These are phyloP conservation scores for Thomomys bottae DNA, from an alignment of 2,113 vertebrate species.

Conservation along the genomic window DNA sequence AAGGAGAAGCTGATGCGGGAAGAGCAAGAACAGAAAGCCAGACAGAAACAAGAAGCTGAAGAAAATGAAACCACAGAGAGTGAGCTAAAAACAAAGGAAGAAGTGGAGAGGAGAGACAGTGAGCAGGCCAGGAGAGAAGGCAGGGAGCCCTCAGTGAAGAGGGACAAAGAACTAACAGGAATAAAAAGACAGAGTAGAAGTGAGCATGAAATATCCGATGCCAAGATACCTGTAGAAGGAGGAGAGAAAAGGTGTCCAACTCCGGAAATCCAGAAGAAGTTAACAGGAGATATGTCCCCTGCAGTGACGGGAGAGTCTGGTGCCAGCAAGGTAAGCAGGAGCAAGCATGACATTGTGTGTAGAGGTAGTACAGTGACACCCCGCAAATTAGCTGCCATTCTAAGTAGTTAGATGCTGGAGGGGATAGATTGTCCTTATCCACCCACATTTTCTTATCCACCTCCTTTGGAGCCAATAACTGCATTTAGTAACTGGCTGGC, in stretches of 20 bases:
- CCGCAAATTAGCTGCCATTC: background rate
- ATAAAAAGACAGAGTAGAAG: constrained; percentile 81
- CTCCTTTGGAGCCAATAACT: background rate
- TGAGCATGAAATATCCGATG: constrained; percentile 76
- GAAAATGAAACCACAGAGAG: constrained; percentile 80
- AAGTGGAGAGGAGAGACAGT: constrained; percentile 82
- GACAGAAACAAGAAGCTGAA: constrained; percentile 82
- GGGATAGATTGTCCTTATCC: background rate
- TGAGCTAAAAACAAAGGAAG: constrained; percentile 81
- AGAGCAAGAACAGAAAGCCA: constrained; percentile 81
- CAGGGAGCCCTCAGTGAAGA: constrained; percentile 81
- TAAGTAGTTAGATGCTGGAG: background rate
- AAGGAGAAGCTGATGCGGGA: constrained; percentile 81
- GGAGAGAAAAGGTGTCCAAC: constrained; percentile 77
- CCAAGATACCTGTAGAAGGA: constrained; percentile 85
- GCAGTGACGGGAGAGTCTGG: constrained; percentile 48
- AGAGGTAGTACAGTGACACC: background rate
- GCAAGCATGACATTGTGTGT: background rate
- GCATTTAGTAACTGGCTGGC: background rate
- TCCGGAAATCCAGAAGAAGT: constrained; percentile 79
- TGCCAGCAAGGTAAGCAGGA: constrained; percentile 83
- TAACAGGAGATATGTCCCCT: constrained; percentile 61
- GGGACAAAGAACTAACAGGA: constrained; percentile 80
- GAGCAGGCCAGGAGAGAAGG: constrained; percentile 82
- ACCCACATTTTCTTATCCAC: background rate